Percentiles rank a stretch among this genome's conserved stretches.
phyloP scores from a whole-genome alignment of 2,797 vertebrate species.

The Melanotaenia boesemani region DNA sequence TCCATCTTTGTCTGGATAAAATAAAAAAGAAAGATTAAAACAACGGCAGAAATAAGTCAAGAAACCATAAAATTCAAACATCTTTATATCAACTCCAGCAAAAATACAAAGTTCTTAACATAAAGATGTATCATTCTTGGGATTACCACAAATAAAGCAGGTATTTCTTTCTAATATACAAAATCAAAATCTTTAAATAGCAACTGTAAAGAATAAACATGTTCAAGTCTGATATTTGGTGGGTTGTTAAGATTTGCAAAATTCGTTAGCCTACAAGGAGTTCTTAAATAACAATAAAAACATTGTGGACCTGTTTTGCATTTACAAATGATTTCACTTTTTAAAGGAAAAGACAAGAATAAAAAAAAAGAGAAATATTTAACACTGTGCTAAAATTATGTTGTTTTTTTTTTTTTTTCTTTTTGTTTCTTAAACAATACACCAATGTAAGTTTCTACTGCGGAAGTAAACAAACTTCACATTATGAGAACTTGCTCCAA shows the following conservation, averaged over 20 bases:
- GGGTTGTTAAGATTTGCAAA: constrained; percentile 69
- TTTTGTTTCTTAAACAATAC: constrained; percentile 54
- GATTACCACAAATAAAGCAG: constrained; percentile 83
- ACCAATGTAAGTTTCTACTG: constrained; percentile 58
- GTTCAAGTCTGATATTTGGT: constrained; percentile 84
- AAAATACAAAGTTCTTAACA: constrained; percentile 81
- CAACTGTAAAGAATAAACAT: constrained; percentile 80
- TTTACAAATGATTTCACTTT: constrained; percentile 72
- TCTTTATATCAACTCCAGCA: constrained; percentile 81
- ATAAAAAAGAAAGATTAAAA: background rate
- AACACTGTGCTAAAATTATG: constrained; percentile 76
- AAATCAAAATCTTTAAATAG: constrained; percentile 84
- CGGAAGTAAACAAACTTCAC: constrained; percentile 70
- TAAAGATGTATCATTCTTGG: constrained; percentile 77
- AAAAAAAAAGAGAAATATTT: constrained; percentile 30
- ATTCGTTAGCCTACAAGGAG: constrained; percentile 64
- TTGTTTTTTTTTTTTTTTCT: constrained; percentile 54
- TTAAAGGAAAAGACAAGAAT: constrained; percentile 62
- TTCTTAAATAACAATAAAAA: constrained; percentile 85
- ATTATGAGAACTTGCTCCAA: constrained; percentile 67
- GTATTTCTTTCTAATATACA: constrained; percentile 83
- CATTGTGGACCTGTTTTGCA: constrained; percentile 69
- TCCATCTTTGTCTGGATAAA: background rate
- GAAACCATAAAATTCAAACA: constrained; percentile 71
- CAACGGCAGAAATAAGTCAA: constrained; percentile 19